A percentile compares a stretch with the other conserved stretches of the same genome.
These are phyloP conservation scores for Styela clava DNA, from an alignment of 23 tunicate species.

Conservation along the genomic window DNA sequence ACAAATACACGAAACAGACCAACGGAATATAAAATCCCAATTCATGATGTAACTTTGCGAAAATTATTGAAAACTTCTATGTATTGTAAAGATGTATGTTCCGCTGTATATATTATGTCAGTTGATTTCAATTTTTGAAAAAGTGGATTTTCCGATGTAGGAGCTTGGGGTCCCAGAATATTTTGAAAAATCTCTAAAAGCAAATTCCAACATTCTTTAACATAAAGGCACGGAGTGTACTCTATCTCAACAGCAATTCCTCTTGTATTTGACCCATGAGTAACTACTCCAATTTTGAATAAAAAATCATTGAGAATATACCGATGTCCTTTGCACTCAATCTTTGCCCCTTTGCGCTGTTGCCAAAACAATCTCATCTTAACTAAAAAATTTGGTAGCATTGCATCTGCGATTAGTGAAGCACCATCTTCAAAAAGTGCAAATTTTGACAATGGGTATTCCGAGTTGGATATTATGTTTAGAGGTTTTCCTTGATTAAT, in stretches of 20 bases:
- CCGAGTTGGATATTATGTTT: constrained; percentile 47
- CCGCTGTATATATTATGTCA: constrained; percentile 40
- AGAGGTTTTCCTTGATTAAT: constrained; percentile 48
- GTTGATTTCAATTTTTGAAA: constrained; percentile 33
- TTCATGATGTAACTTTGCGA: constrained; percentile 44
- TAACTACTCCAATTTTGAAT: constrained; percentile 70
- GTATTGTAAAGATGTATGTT: constrained; percentile 59
- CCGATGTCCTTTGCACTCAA: constrained; percentile 76
- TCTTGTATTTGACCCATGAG: constrained; percentile 64
- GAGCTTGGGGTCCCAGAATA: constrained; percentile 57
- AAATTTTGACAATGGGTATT: constrained; percentile 78
- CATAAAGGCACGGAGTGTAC: constrained; percentile 67
- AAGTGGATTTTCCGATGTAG: constrained; percentile 32
- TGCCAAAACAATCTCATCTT: constrained; percentile 68
- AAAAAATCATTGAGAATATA: constrained; percentile 70
- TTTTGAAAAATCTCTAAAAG: constrained; percentile 55
- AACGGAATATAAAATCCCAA: too few relatives aligned
- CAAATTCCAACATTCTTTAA: constrained; percentile 67
- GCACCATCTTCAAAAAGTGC: constrained; percentile 82
- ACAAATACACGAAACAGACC: too few relatives aligned
- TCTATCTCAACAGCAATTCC: constrained; percentile 80
- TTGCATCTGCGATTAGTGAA: constrained; percentile 52
- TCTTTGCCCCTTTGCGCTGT: constrained; percentile 76
- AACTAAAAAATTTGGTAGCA: constrained; percentile 56
- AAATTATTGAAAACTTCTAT: constrained; percentile 65